Evolutionary conservation across 2,113 vertebrate species (phyloP).

Genomic region (Rhinoderma darwinii): DNA sequence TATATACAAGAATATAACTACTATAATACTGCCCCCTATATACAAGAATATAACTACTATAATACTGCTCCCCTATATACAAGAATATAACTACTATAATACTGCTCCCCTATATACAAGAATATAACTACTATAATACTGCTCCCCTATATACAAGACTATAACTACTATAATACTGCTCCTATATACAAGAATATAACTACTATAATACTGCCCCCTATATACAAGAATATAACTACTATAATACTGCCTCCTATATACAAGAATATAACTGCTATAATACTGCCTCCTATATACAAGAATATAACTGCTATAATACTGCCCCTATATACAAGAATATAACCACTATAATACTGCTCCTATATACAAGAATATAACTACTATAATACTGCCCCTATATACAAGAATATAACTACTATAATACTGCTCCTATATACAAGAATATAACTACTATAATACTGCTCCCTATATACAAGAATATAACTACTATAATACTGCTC

Average conservation of each 20-base stretch:
- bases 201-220: slow-evolving; percentile 12
- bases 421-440: background rate
- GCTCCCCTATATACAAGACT: background rate
- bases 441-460: slow-evolving; percentile 1
- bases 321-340: background rate
- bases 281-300: background rate
- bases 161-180: slow-evolving; percentile 10
- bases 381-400: background rate
- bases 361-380: background rate
- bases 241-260: background rate
- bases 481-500: background rate
- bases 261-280: background rate
- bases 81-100: slow-evolving; percentile 12
- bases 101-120: background rate
- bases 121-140: slow-evolving; percentile 19
- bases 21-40: background rate
- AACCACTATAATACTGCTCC: background rate
- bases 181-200: slow-evolving; percentile 14
- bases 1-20: no score
- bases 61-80: background rate
- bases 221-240: slow-evolving; percentile 1
- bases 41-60: background rate
- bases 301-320: background rate
- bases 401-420: background rate
- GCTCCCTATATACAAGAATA: background rate